phyloP scores from a whole-genome alignment of 2,888 invertebrate genomes.

The Tuberolachnus salignus region DNA sequence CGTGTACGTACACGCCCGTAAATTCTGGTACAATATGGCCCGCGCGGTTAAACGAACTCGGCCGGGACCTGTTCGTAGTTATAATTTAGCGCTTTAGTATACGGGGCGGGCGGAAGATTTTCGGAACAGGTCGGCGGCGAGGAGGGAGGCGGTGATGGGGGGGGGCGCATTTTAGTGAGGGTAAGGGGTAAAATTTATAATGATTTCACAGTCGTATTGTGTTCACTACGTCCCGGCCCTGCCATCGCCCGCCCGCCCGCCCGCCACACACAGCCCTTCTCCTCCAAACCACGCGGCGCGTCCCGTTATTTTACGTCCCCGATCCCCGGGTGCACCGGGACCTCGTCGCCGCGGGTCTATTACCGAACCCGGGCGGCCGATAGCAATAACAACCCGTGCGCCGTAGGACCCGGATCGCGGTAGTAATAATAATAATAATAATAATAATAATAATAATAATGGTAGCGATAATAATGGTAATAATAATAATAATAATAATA shows the following conservation, averaged over 20 bases:
- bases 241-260: not conserved
- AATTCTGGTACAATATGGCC: constrained; percentile 39
- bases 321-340: not conserved
- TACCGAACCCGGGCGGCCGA: constrained; percentile 20
- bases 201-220: not conserved
- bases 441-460: constrained; percentile 25
- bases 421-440: constrained; percentile 31
- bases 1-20: no score
- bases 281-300: not conserved
- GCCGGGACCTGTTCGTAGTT: not conserved
- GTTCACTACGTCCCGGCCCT: not conserved
- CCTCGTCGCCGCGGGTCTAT: constrained; percentile 25
- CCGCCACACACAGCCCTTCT: no score
- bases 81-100: no score
- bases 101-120: not conserved
- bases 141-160: not conserved
- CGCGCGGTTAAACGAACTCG: constrained; percentile 3
- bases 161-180: not conserved
- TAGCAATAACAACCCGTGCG: constrained; percentile 28
- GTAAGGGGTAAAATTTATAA: not conserved
- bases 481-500: no score
- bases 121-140: not conserved
- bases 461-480: not conserved
- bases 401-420: constrained; percentile 10
- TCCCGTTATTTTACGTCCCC: not conserved